Base-by-base conservation (phyloP, 2,797 vertebrate genomes). In the Macroramphosus scolopax region DNA sequence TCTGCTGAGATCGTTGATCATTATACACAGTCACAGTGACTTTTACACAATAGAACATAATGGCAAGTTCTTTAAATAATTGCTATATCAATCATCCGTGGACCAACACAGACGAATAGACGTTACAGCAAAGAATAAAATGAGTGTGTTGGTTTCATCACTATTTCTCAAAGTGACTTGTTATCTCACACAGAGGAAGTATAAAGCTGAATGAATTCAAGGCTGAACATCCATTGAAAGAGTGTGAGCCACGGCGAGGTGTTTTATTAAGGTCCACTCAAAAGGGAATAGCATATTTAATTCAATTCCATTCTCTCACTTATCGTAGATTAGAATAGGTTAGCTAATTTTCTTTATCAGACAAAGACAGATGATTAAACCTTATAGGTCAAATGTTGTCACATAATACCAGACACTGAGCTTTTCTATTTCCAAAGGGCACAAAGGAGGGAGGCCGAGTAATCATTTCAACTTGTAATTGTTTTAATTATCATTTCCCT, bases 251-350 rank as follows among this genome's bases (percentile, higher is more conserved):
- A n/a, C n/a, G n/a, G n/a, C n/a, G 54, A 63, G 62, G 54, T 51
- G 47, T 73, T 84, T 84, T 80, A 85, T 85, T 83, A 78, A 75
- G 67, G 72, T 83, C 63, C 63, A 75, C 63, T 71, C 51, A 62
- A 74, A 63, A 72, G 65, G 52, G 65, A 54, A 83, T 60, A 49
- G 47, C 57, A 69, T 60, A 61, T 75, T 71, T 70, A 68, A 71
- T 83, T 77, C 66, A 69, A 65, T 79, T 68, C 34, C 47, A 62
- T 58, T 77, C 63, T 66, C 62, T 57, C 48, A 69, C 56, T 78
- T 53, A 66, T 49, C 51, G 47, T 51, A 66, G 69, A 76, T 80
- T 68, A 72, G 48, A 72, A 48, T 28, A 63, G 63, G 53, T 61
- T n/a, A n/a, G n/a, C n/a, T 62, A 41, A 58, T 64, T 63, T 53